phyloP scores from a whole-genome alignment of 2,888 invertebrate genomes.

The Xanthorhoe spadicearia region DNA sequence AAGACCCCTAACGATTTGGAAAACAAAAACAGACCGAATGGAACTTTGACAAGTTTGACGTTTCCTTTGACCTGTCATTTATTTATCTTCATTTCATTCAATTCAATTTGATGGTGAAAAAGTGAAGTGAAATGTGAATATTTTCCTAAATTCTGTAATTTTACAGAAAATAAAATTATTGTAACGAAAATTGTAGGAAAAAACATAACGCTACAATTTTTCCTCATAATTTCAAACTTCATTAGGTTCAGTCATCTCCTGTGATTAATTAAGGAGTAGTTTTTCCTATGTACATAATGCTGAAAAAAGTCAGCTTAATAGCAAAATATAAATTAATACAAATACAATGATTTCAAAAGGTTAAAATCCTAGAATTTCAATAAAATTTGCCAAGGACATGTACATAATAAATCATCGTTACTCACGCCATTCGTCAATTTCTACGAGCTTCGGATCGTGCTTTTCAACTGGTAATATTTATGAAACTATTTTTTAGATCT shows the following conservation, averaged over 20 bases:
- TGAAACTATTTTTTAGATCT: not conserved
- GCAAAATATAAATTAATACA: conserved; percentile 54
- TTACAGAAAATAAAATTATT: not conserved
- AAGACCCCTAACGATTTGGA: too few relatives aligned
- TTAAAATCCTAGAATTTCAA: conserved; percentile 66
- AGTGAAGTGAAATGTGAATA: conserved; percentile 11
- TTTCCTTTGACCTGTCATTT: not conserved
- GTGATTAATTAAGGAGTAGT: not conserved
- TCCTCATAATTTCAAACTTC: not conserved
- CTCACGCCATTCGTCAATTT: conserved; percentile 75
- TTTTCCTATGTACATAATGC: not conserved
- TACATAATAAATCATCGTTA: conserved; percentile 77
- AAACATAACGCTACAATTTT: not conserved
- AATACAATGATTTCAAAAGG: conserved; percentile 61
- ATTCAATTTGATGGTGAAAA: conserved; percentile 7
- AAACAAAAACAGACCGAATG: not conserved
- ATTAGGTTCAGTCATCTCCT: not conserved
- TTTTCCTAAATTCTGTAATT: not conserved
- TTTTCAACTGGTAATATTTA: conserved; percentile 65
- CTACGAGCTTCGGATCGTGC: conserved; percentile 74
- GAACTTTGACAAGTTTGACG: not conserved
- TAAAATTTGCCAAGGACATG: conserved; percentile 79
- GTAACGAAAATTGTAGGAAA: not conserved
- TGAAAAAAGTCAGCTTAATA: conserved; percentile 38
- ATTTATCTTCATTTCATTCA: conserved; percentile 1